Conservation (phyloP, 2,113 vertebrate species). For the Paracanthobrama guichenoti region DNA sequence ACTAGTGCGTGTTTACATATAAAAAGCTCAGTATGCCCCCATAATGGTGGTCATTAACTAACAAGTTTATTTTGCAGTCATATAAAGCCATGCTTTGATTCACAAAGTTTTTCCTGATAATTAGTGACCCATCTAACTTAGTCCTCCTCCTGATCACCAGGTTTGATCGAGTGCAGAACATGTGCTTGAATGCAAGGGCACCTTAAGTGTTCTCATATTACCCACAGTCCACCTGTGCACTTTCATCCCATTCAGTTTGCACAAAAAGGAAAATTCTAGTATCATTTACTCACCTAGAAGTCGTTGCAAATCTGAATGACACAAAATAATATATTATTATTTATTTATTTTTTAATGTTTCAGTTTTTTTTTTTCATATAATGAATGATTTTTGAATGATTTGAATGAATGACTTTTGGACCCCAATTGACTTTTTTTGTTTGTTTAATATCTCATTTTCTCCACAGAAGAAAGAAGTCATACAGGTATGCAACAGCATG, state of each 20-base stretch:
- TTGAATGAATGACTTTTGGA: background rate
- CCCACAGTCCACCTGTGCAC: background rate
- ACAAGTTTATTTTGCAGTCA: constrained; percentile 29
- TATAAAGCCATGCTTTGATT: constrained; percentile 36
- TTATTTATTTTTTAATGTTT: no score
- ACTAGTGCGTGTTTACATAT: no score
- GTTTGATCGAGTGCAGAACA: constrained; percentile 10
- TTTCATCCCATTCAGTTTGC: constrained; percentile 1
- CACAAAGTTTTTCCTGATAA: constrained; percentile 37
- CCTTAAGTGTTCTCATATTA: background rate
- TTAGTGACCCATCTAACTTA: constrained; percentile 32
- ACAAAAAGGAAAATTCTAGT: background rate
- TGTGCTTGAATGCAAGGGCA: constrained; percentile 13
- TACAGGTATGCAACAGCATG: background rate
- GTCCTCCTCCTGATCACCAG: constrained; percentile 9
- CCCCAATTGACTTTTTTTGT: background rate
- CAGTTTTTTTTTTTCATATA: no score
- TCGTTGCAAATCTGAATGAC: background rate
- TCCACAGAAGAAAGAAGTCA: background rate
- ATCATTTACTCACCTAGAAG: background rate
- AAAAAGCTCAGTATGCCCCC: no score
- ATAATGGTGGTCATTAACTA: constrained; percentile 42
- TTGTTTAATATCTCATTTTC: background rate
- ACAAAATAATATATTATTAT: background rate
- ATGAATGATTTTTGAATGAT: no score